Base-by-base conservation (phyloP, 2,797 vertebrate species). In the Arremon brunneinucha region DNA sequence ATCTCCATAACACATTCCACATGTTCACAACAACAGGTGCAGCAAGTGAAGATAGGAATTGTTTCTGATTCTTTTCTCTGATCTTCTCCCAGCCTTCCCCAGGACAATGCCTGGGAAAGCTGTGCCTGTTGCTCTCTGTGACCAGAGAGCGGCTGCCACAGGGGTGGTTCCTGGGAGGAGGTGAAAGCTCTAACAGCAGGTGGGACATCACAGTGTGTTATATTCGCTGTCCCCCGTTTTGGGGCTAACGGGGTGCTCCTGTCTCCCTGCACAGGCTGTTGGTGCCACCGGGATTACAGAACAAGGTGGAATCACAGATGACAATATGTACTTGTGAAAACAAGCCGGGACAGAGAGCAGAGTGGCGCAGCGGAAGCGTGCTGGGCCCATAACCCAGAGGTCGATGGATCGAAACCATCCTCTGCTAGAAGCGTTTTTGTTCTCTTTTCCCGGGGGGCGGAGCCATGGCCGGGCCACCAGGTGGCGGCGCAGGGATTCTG, bases 401-500 rank as follows among this genome's bases (percentile, higher is more conserved):
- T 83, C 47, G 64, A 90, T 74, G 62, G 69, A 71, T 83, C 23
- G 55, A 84, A 89, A 78, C 34, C 50, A 71, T 65, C 83, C 37
- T 89, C 91, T 91, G 89, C 77, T 87, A 90, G 1, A 0, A 17
- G 17, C 15, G 0, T 0, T 14, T 9, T 22, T 4, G 0, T 0
- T 7, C 0, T 0, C 0, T 10, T 34, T 55, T 35, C 6, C 1
- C 4, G 2, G 13, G 2, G 0, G 8, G 7, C 1, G 5, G 5
- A 3, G 35, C 10, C 0, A 1, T 0, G 0, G 0, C 1, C 0
- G 0, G 1, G 3, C 1, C 55, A 70, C 1, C 1, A 7, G 11
- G 13, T 6, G 23, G 41, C 3, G 8, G 27, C 3, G 22, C 3
- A 0, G 0, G 0, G 0, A 0, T 0, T 1, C 0, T 1, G 0